Conservation (phyloP, 2,888 invertebrate species). For the Vanessa cardui region DNA sequence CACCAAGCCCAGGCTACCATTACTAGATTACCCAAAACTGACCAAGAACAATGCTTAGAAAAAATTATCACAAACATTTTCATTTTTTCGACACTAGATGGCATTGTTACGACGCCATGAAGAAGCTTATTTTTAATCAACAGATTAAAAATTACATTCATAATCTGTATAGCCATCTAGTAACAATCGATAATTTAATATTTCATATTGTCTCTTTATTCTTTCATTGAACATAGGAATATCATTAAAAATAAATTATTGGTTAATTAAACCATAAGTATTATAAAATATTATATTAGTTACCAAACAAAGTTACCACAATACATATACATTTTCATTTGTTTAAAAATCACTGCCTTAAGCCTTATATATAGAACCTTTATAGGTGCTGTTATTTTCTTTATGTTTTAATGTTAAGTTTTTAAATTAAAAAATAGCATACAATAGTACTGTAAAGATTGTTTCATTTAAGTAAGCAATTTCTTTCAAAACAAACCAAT, state of each 20-base stretch:
- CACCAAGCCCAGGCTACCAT: constrained; percentile 72
- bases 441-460: background rate
- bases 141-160: background rate
- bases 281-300: constrained; percentile 3
- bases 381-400: background rate
- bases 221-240: constrained; percentile 1
- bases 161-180: constrained; percentile 1
- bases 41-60: constrained; percentile 6
- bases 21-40: constrained; percentile 53
- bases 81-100: constrained; percentile 22
- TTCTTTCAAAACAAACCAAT: background rate
- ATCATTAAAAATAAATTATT: constrained; percentile 18
- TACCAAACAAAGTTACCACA: constrained; percentile 17
- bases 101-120: constrained; percentile 22
- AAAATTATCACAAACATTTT: background rate
- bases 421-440: background rate
- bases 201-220: background rate
- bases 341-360: background rate
- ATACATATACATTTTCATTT: too few relatives aligned
- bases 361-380: background rate
- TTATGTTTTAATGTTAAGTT: constrained; percentile 6
- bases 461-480: background rate
- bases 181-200: constrained; percentile 3
- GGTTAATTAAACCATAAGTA: constrained; percentile 14
- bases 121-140: constrained; percentile 1